Evolutionary conservation across 2,888 invertebrate species (phyloP).

Genomic region (Rhyacophila evoluta): DNA sequence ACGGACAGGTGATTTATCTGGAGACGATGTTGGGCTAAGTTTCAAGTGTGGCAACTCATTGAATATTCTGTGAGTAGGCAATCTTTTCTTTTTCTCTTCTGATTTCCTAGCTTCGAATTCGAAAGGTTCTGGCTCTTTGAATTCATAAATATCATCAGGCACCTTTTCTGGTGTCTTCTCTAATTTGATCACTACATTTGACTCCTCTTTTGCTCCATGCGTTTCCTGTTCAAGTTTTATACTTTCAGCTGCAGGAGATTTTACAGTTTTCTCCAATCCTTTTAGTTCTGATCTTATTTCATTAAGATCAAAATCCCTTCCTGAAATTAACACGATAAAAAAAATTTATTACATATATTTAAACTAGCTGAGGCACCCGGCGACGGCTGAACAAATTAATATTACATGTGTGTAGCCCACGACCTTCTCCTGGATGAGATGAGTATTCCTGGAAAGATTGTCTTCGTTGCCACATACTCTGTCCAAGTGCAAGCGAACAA

Average conservation of each 20-base stretch:
- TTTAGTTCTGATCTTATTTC: constrained; percentile 88
- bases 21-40: constrained; percentile 64
- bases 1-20: constrained; percentile 63
- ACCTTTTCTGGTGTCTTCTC: constrained; percentile 67
- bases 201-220: constrained; percentile 34
- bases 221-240: constrained; percentile 64
- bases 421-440: too few relatives aligned
- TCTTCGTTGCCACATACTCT: too few relatives aligned
- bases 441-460: too few relatives aligned
- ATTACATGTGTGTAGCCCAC: too few relatives aligned
- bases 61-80: constrained; percentile 65
- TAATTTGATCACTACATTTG: constrained; percentile 43
- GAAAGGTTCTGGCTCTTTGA: constrained; percentile 90
- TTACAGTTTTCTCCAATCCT: constrained; percentile 77
- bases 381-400: too few relatives aligned
- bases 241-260: constrained; percentile 62
- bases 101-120: constrained; percentile 79
- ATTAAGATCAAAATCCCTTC: constrained; percentile 85
- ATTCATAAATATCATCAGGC: constrained; percentile 83
- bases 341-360: too few relatives aligned
- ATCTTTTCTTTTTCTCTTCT: constrained; percentile 68
- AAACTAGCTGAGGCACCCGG: too few relatives aligned
- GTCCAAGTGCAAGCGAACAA: too few relatives aligned
- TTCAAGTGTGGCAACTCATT: constrained; percentile 69
- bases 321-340: too few relatives aligned